phyloP scores from a whole-genome alignment of 2,797 vertebrate genomes.

The Pseudomugil tenellus region DNA sequence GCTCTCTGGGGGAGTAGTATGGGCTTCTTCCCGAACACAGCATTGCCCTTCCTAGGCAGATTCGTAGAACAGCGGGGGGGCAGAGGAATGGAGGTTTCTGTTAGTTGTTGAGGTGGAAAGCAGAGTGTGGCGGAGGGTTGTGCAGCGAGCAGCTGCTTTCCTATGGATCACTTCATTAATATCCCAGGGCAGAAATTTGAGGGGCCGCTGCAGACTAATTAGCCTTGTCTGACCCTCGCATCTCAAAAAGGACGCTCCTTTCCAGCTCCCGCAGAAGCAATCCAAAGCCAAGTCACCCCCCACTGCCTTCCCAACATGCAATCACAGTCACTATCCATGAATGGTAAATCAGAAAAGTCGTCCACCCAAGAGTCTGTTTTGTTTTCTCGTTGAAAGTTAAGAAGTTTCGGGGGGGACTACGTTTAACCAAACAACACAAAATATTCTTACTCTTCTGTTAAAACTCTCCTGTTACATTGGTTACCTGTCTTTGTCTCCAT shows the following conservation, averaged over 20 bases:
- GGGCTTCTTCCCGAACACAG: conserved; percentile 62
- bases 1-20: conserved; percentile 48
- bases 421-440: conserved; percentile 6
- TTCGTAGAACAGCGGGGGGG: conserved; percentile 47
- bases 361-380: conserved; percentile 13
- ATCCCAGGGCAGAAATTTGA: conserved; percentile 80
- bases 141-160: conserved; percentile 77
- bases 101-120: conserved; percentile 40
- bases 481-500: conserved; percentile 57
- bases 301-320: conserved; percentile 28
- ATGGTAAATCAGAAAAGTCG: conserved; percentile 23
- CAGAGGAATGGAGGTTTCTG: conserved; percentile 46
- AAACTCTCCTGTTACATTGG: conserved; percentile 5
- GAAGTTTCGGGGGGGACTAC: conserved; percentile 8
- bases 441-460: neutral
- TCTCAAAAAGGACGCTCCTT: conserved; percentile 72
- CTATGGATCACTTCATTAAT: conserved; percentile 83
- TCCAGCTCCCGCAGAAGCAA: conserved; percentile 62
- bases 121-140: conserved; percentile 20
- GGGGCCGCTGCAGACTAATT: conserved; percentile 82
- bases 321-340: conserved; percentile 36
- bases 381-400: conserved; percentile 15
- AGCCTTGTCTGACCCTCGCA: conserved; percentile 79
- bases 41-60: conserved; percentile 61
- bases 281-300: conserved; percentile 54